Percentiles rank a stretch among this genome's conserved stretches.
These are phyloP conservation scores for Epicauta chinensis DNA, from an alignment of 1,140 invertebrate genomes.

Conservation along the genomic window DNA sequence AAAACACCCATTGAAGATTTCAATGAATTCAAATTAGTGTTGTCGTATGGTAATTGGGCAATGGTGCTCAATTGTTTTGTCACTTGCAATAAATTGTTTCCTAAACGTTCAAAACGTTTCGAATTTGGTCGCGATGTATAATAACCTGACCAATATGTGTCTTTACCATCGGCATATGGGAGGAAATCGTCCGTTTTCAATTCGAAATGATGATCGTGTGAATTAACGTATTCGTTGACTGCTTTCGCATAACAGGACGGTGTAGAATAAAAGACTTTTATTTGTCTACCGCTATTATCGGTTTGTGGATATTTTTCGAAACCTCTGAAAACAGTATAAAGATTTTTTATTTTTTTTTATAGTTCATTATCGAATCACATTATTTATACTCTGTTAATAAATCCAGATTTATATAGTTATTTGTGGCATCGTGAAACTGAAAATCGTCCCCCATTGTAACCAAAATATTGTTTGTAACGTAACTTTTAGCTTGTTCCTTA, in stretches of 20 bases:
- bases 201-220: slow-evolving; percentile 3
- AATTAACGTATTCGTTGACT: slow-evolving; percentile 56
- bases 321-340: no score
- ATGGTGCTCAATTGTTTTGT: slow-evolving; percentile 21
- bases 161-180: slow-evolving; percentile 78
- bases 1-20: slow-evolving; percentile 52
- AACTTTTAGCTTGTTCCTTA: slow-evolving; percentile 16
- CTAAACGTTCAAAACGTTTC: slow-evolving; percentile 55
- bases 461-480: slow-evolving; percentile 27
- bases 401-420: slow-evolving; percentile 62
- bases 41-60: slow-evolving; percentile 22
- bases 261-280: slow-evolving; percentile 87
- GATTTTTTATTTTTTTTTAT: no score
- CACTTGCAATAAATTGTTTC: slow-evolving; percentile 61
- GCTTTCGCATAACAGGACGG: slow-evolving; percentile 88
- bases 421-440: slow-evolving; percentile 49
- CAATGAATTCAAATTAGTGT: slow-evolving; percentile 17
- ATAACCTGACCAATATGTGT: slow-evolving; percentile 92
- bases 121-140: slow-evolving; percentile 66
- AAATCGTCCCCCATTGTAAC: slow-evolving; percentile 35
- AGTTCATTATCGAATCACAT: no score
- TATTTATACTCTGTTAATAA: slow-evolving; percentile 58
- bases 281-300: slow-evolving; percentile 12
- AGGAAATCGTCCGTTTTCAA: slow-evolving; percentile 60
- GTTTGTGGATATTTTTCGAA: slow-evolving; percentile 17